phyloP scores from a whole-genome alignment of 2,888 invertebrate genomes.

The Trilocha varians region DNA sequence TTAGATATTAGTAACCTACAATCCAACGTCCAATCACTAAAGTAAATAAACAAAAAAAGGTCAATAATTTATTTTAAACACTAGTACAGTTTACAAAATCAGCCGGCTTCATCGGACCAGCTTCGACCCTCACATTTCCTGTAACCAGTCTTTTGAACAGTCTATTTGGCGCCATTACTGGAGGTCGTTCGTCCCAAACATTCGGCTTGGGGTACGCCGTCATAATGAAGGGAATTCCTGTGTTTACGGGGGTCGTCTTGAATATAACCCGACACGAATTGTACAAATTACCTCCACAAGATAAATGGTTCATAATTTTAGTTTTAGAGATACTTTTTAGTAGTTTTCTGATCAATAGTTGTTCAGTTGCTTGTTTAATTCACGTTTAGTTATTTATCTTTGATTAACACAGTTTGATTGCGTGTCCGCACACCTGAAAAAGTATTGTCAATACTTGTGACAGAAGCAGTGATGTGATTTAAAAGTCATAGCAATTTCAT shows the following conservation, averaged over 20 bases:
- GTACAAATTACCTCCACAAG: conserved; percentile 37
- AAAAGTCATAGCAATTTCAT: too few species aligned
- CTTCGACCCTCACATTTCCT: conserved; percentile 25
- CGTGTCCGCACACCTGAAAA: too few species aligned
- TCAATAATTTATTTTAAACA: conserved; percentile 4
- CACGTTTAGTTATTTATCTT: too few species aligned
- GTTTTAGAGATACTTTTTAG: too few species aligned
- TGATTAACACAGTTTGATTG: too few species aligned
- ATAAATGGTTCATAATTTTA: conserved; percentile 55
- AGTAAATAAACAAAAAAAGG: not conserved
- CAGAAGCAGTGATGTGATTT: too few species aligned
- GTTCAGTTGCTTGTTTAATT: too few species aligned
- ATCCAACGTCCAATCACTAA: too few species aligned
- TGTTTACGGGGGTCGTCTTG: conserved; percentile 39
- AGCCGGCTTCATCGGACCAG: conserved; percentile 19
- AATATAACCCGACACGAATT: conserved; percentile 33
- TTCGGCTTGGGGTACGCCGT: conserved; percentile 14
- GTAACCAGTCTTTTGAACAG: conserved; percentile 20
- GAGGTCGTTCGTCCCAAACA: conserved; percentile 11
- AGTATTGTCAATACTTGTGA: too few species aligned
- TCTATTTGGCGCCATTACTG: conserved; percentile 12
- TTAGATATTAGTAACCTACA: too few species aligned
- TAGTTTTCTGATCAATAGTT: too few species aligned
- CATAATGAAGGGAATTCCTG: conserved; percentile 23
- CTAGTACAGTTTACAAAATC: conserved; percentile 13